Percentiles rank a stretch among this genome's conserved stretches.
These are phyloP conservation scores for Taenaris catops DNA, from an alignment of 2,888 invertebrate genomes.

Conservation along the genomic window DNA sequence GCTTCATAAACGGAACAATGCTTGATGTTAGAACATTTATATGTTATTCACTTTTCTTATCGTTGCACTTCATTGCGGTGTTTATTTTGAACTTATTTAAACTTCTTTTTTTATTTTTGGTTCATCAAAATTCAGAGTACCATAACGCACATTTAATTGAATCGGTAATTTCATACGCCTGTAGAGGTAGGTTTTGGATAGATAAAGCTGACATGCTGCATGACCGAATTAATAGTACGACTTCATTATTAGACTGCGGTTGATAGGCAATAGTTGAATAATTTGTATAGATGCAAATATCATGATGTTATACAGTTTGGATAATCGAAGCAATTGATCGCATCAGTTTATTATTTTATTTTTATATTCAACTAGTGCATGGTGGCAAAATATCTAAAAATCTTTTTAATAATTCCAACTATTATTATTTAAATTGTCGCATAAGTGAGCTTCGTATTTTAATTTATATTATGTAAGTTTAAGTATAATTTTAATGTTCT, in stretches of 20 bases:
- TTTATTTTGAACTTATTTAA: conserved; percentile 51
- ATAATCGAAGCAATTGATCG: background rate
- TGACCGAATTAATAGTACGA: conserved; percentile 43
- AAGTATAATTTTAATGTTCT: conserved; percentile 26
- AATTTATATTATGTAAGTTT: conserved; percentile 25
- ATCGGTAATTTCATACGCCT: conserved; percentile 53
- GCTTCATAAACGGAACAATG: conserved; percentile 66
- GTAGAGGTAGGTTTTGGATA: conserved; percentile 62
- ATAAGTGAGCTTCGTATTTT: conserved; percentile 18
- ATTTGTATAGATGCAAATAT: conserved; percentile 4
- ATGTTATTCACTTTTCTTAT: conserved; percentile 52
- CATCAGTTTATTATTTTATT: background rate
- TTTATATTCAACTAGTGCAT: conserved; percentile 19
- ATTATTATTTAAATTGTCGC: conserved; percentile 10
- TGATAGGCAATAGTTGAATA: conserved; percentile 13
- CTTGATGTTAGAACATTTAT: conserved; percentile 60
- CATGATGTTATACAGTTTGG: background rate
- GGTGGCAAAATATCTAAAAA: conserved; percentile 6
- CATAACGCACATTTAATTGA: conserved; percentile 48
- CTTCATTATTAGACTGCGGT: conserved; percentile 23
- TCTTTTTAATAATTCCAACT: conserved; percentile 3
- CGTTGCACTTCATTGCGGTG: conserved; percentile 70
- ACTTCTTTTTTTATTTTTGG: conserved; percentile 36
- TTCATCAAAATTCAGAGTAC: conserved; percentile 38
- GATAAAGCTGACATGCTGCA: conserved; percentile 60